Base-by-base conservation (phyloP, 2,888 invertebrate species). In the Argyresthia albistria region DNA sequence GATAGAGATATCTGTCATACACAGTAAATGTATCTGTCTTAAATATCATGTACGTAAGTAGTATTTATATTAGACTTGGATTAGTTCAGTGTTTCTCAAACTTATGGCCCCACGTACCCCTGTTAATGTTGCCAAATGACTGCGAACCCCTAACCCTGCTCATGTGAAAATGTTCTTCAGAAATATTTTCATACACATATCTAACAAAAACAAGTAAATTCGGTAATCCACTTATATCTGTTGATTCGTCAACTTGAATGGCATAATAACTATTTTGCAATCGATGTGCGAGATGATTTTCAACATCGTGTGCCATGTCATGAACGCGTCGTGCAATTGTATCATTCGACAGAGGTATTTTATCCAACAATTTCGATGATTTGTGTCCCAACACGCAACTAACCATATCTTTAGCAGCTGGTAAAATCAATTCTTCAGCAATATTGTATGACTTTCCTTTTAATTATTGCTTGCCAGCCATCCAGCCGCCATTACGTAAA, bases 11-110 rank as follows among this genome's bases (percentile, higher is more conserved):
- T n/a, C n/a, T n/a, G n/a, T n/a, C n/a, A n/a, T n/a, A n/a, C n/a
- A n/a, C n/a, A n/a, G n/a, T n/a, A n/a, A n/a, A n/a, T n/a, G n/a
- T n/a, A n/a, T n/a, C n/a, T n/a, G n/a, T n/a, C n/a, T n/a, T n/a
- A n/a, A n/a, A n/a, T n/a, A n/a, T n/a, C n/a, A n/a, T n/a, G n/a
- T n/a, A n/a, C n/a, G n/a, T n/a, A n/a, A n/a, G n/a, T n/a, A n/a
- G n/a, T n/a, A n/a, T n/a, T n/a, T n/a, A n/a, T n/a, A n/a, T n/a
- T n/a, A n/a, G n/a, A n/a, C n/a, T n/a, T n/a, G n/a, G n/a, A n/a
- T n/a, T n/a, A n/a, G n/a, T n/a, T n/a, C 50, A 50, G 25, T 16
- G 50, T 50, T 50, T 50, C 50, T 50, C 50, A 50, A 50, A 50
- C 35, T 50, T 50, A 39, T 50, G 43, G 50, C 43, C 16, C 11